Conservation (phyloP, 1,140 invertebrate genomes). For the Panulirus ornatus region DNA sequence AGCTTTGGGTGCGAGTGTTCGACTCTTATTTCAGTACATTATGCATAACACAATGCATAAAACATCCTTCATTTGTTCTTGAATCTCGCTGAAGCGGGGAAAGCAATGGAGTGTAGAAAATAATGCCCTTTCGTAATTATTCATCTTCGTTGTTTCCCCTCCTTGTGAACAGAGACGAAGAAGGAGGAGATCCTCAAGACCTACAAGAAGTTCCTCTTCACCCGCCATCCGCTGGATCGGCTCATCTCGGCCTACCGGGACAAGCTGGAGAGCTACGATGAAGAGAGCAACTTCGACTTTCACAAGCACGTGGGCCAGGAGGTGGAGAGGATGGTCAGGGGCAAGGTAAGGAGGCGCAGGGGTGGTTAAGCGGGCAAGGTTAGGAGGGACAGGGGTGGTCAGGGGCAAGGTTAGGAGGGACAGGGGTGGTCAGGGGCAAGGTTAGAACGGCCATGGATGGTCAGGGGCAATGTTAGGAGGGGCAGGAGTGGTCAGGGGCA, state of each 20-base stretch:
- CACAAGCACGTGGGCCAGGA: slow-evolving; percentile 59
- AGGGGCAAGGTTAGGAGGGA: not conserved
- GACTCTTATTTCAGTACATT: no score
- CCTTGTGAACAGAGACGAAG: not conserved
- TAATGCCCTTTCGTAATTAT: no score
- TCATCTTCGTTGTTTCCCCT: not conserved
- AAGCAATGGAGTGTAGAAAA: no score
- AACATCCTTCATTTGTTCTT: no score
- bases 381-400: not conserved
- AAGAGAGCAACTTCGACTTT: slow-evolving; percentile 52
- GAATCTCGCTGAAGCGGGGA: no score
- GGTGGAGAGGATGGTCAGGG: slow-evolving; percentile 60
- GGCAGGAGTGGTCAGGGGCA: not conserved
- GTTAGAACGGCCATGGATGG: not conserved
- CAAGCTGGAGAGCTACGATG: slow-evolving; percentile 48
- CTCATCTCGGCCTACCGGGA: slow-evolving; percentile 53
- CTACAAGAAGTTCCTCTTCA: slow-evolving; percentile 62
- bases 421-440: not conserved
- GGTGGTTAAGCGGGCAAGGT: not conserved
- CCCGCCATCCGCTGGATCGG: slow-evolving; percentile 43
- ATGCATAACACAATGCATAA: no score
- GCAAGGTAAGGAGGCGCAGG: slow-evolving; percentile 32
- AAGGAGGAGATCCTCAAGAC: slow-evolving; percentile 27
- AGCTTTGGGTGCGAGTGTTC: no score
- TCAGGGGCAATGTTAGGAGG: not conserved